phyloP scores from a whole-genome alignment of 2,797 vertebrate genomes.

The Hemitrygon akajei region DNA sequence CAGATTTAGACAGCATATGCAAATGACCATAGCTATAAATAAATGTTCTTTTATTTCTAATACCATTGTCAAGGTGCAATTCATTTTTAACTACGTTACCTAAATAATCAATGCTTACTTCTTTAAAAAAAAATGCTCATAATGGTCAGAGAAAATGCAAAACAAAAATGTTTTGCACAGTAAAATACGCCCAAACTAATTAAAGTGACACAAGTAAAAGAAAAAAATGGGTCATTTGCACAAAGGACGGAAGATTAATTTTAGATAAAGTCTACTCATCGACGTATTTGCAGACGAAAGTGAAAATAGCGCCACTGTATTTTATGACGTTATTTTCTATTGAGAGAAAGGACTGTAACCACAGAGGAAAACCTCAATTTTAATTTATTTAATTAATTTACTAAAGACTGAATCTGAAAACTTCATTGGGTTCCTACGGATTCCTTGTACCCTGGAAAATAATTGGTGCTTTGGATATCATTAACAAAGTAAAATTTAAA shows the following conservation, averaged over 20 bases:
- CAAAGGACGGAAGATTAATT: background rate
- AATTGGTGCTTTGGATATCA: background rate
- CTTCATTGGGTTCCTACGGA: background rate
- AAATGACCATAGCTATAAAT: background rate
- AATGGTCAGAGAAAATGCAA: constrained; percentile 1
- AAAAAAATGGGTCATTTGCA: constrained; percentile 4
- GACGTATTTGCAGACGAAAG: constrained; percentile 35
- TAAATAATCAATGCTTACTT: background rate
- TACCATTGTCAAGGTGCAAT: background rate
- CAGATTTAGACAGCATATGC: background rate
- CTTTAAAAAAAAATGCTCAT: background rate
- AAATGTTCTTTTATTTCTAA: background rate
- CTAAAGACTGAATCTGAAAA: background rate
- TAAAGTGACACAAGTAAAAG: background rate
- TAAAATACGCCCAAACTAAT: background rate
- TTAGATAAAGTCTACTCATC: background rate
- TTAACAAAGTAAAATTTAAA: background rate
- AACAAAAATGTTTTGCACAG: background rate
- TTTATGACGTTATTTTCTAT: constrained; percentile 30
- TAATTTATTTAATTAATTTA: background rate
- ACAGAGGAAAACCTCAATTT: background rate
- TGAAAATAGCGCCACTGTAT: constrained; percentile 32
- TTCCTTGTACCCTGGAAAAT: background rate
- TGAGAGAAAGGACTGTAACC: constrained; percentile 18
- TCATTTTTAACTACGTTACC: background rate